These are phyloP conservation scores for Anthrax anthrax DNA, from an alignment of 2,888 invertebrate genomes.

Conservation along the genomic window DNA sequence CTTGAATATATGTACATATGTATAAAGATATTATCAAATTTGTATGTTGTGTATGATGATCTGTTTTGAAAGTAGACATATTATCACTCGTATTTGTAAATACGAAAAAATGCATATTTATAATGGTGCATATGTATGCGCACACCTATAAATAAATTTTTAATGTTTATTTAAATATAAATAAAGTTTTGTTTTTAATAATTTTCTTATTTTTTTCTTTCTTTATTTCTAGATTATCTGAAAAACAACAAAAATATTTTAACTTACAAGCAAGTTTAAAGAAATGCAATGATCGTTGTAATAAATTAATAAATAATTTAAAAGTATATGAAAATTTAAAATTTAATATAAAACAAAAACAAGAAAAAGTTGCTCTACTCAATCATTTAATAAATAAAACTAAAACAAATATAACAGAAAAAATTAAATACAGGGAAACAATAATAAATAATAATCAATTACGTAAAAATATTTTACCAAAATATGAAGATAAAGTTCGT, in stretches of 20 bases:
- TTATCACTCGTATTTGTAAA: no score
- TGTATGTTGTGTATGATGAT: no score
- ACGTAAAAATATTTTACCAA: conserved; percentile 40
- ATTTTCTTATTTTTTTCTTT: background rate
- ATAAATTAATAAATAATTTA: conserved; percentile 35
- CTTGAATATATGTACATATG: no score
- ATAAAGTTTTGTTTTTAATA: no score
- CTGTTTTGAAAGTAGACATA: no score
- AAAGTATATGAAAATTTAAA: conserved; percentile 34
- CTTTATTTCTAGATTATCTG: conserved; percentile 39
- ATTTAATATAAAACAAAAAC: conserved; percentile 44
- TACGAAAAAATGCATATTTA: no score
- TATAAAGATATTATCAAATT: no score
- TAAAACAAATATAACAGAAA: conserved; percentile 29
- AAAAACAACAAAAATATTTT: conserved; percentile 45
- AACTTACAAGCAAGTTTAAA: conserved; percentile 42
- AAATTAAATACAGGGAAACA: conserved; percentile 24
- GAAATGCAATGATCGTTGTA: conserved; percentile 41
- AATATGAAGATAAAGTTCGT: conserved; percentile 47
- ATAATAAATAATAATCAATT: conserved; percentile 31
- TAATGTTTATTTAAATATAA: no score
- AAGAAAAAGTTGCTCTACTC: conserved; percentile 42
- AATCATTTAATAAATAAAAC: conserved; percentile 39
- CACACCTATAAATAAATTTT: no score
- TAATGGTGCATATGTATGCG: no score